Base-by-base conservation (phyloP, 1,140 invertebrate species). In the Anastatus disparis region DNA sequence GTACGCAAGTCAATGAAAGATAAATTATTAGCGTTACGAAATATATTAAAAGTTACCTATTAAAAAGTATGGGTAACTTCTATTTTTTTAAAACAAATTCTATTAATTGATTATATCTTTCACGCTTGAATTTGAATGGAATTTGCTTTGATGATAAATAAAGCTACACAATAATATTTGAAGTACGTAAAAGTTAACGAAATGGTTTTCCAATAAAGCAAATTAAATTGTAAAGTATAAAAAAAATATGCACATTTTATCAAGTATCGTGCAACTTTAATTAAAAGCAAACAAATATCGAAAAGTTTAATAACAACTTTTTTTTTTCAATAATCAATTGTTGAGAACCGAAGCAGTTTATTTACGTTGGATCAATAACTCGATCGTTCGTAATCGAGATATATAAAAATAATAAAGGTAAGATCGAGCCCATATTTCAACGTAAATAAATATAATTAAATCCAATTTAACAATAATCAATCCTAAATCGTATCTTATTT, bases 311-410 rank as follows among this genome's bases (percentile, higher is more conserved):
- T 53, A 29, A 53, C 17, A 55, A n/a, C n/a, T n/a, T n/a, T n/a
- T n/a, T n/a, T 0, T 22, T 55, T 31, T 9, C 27, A 55, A 31
- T 55, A 35, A 22, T 1, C 7, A 35, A 55, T 55, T 35, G n/a
- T 17, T 55, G 29, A 35, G n/a, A 31, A 35, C 10, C 7, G 9
- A 55, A 55, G 15, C 8, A 20, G 15, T 10, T n/a, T 22, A 55
- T 55, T 55, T 35, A 35, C 9, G 22, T 35, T 55, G 26, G 35
- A 55, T 55, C 35, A 55, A 55, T 55, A 35, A 55, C 15, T 55
- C 29, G n/a, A 35, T 31, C 12, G 8, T 9, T 53, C 15, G 20
- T 1, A 55, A n/a, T 31, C 31, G 22, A 24, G 17, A 53, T 29
- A 52, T 8, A 52, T 52, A 27, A 27, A 7, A 52, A n/a, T n/a